A percentile compares a stretch with the other conserved stretches of the same genome.
phyloP scores from a whole-genome alignment of 1,140 invertebrate genomes.

The Apis florea region DNA sequence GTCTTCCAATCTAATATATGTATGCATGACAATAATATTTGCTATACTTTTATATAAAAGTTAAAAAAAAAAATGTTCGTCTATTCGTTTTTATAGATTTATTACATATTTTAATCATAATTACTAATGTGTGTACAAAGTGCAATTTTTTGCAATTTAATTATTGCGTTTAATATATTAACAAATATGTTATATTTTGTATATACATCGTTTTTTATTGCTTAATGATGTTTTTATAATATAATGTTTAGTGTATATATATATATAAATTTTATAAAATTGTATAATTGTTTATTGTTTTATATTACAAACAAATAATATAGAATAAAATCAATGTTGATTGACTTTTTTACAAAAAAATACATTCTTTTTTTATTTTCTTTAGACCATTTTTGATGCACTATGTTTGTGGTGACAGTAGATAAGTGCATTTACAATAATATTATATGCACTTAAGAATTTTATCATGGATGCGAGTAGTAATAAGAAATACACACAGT shows the following conservation, averaged over 20 bases:
- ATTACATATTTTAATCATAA: slow-evolving; percentile 23
- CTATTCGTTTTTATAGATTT: slow-evolving; percentile 21
- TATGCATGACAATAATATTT: slow-evolving; percentile 56
- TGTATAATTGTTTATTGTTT: slow-evolving; percentile 28
- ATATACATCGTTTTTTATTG: slow-evolving; percentile 3
- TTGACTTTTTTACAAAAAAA: slow-evolving; percentile 13
- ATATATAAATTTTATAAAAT: slow-evolving; percentile 2
- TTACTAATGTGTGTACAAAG: slow-evolving; percentile 21
- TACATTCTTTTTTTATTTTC: slow-evolving; percentile 4
- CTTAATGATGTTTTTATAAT: slow-evolving; percentile 16
- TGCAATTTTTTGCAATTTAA: background rate
- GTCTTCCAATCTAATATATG: slow-evolving; percentile 48
- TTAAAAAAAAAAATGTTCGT: slow-evolving; percentile 45
- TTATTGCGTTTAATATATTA: slow-evolving; percentile 21
- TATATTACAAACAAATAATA: slow-evolving; percentile 13
- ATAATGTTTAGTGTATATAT: background rate
- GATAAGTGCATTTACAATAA: slow-evolving; percentile 55
- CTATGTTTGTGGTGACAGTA: slow-evolving; percentile 33
- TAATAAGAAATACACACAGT: slow-evolving; percentile 32
- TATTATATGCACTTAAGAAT: slow-evolving; percentile 28
- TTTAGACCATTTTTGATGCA: slow-evolving; percentile 36
- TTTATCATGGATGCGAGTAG: slow-evolving; percentile 23
- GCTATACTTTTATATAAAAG: slow-evolving; percentile 39
- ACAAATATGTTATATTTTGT: slow-evolving; percentile 15
- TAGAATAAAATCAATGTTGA: slow-evolving; percentile 10